These are phyloP conservation scores for Lucilia sericata DNA, from an alignment of 1,140 invertebrate genomes.

Conservation along the genomic window DNA sequence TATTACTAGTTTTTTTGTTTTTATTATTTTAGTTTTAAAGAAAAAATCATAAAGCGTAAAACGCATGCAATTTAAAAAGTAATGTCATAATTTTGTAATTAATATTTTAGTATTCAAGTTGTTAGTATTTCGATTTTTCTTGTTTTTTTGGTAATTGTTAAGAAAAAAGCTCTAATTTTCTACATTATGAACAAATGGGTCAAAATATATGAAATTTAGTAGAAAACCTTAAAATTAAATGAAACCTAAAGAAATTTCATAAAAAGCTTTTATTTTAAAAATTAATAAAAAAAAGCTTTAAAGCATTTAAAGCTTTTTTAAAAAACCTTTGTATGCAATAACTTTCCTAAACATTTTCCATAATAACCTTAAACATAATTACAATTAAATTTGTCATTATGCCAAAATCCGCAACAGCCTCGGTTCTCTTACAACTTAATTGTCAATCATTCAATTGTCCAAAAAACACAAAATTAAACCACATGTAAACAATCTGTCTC, in stretches of 20 bases:
- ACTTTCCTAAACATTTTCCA: too few species aligned
- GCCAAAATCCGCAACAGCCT: too few species aligned
- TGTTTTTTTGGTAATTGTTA: background rate
- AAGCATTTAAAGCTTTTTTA: too few species aligned
- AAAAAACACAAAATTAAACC: background rate
- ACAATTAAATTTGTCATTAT: too few species aligned
- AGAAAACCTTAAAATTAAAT: too few species aligned
- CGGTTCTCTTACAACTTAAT: background rate
- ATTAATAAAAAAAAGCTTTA: too few species aligned
- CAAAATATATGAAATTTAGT: background rate
- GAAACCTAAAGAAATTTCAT: too few species aligned
- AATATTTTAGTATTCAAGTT: slow-evolving; percentile 13
- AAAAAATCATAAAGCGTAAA: slow-evolving; percentile 38
- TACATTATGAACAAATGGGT: slow-evolving; percentile 7
- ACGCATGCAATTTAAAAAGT: slow-evolving; percentile 38
- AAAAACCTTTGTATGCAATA: too few species aligned
- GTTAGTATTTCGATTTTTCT: background rate
- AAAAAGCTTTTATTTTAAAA: too few species aligned
- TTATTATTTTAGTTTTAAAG: too few species aligned
- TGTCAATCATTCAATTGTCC: slow-evolving; percentile 29
- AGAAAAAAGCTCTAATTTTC: background rate
- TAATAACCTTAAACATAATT: too few species aligned
- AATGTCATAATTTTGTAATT: slow-evolving; percentile 44
- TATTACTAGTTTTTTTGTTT: too few species aligned
- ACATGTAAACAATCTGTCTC: background rate